phyloP scores from a whole-genome alignment of 2,113 vertebrate species.

The Aleadryas rufinucha region DNA sequence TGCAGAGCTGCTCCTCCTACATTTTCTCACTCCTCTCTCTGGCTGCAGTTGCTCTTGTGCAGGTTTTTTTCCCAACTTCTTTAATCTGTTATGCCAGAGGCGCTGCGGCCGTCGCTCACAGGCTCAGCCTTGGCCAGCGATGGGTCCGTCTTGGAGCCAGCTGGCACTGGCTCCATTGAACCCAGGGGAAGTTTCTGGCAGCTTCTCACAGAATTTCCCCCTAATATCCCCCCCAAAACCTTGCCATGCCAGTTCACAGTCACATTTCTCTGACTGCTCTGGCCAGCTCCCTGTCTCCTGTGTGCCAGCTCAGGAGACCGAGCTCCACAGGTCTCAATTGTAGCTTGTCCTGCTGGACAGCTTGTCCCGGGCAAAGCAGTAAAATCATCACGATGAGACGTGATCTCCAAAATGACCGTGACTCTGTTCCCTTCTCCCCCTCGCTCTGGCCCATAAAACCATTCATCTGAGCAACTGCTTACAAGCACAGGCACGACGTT shows the following conservation, averaged over 20 bases:
- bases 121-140: rapidly evolving
- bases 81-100: not conserved
- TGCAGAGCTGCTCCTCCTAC: not conserved
- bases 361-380: not conserved
- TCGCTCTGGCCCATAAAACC: not conserved
- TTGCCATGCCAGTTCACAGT: not conserved
- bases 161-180: not conserved
- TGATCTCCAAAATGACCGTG: not conserved
- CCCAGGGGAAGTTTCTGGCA: not conserved
- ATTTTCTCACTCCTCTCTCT: not conserved
- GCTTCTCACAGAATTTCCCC: not conserved
- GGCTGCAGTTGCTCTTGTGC: not conserved
- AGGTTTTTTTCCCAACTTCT: not conserved
- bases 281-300: not conserved
- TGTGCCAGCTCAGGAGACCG: not conserved
- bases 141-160: rapidly evolving
- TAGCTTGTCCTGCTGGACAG: not conserved
- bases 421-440: not conserved
- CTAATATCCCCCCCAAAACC: not conserved
- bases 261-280: not conserved
- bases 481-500: rapidly evolving
- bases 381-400: not conserved
- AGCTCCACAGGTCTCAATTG: not conserved
- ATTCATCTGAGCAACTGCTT: not conserved
- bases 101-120: rapidly evolving